A percentile compares a stretch with the other conserved stretches of the same genome.
phyloP scores from a whole-genome alignment of 2,113 vertebrate species.

The Leucopternis melanops region DNA sequence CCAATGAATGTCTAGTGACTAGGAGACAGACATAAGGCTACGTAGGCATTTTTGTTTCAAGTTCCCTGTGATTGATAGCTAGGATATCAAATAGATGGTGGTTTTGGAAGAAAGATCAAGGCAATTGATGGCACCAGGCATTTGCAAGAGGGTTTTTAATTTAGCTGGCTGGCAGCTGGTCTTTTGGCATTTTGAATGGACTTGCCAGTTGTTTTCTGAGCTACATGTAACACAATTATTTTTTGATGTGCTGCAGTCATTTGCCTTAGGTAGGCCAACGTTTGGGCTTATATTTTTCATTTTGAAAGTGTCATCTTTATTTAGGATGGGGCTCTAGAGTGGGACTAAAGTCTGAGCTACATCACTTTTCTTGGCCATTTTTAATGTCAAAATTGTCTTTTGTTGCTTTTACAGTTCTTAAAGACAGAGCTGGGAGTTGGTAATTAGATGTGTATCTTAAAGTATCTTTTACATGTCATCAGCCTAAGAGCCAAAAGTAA shows the following conservation, averaged over 20 bases:
- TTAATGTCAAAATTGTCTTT: not conserved
- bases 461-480: not conserved
- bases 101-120: slow-evolving; percentile 4
- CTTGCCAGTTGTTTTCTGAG: not conserved
- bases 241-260: not conserved
- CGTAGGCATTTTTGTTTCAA: not conserved
- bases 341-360: not conserved
- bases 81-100: not conserved
- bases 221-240: not conserved
- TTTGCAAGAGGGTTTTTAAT: not conserved
- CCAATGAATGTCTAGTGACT: not conserved
- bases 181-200: not conserved
- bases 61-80: not conserved
- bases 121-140: not conserved
- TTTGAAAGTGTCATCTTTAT: not conserved
- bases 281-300: not conserved
- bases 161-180: not conserved
- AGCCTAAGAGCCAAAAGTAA: not conserved
- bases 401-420: not conserved
- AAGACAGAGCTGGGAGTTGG: not conserved
- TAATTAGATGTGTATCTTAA: not conserved
- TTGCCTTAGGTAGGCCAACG: not conserved
- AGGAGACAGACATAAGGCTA: not conserved
- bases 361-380: not conserved
- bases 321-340: not conserved